Percentiles rank a stretch among this genome's conserved stretches.
Conservation (phyloP, 2,113 vertebrate species). For the Athene noctua region DNA sequence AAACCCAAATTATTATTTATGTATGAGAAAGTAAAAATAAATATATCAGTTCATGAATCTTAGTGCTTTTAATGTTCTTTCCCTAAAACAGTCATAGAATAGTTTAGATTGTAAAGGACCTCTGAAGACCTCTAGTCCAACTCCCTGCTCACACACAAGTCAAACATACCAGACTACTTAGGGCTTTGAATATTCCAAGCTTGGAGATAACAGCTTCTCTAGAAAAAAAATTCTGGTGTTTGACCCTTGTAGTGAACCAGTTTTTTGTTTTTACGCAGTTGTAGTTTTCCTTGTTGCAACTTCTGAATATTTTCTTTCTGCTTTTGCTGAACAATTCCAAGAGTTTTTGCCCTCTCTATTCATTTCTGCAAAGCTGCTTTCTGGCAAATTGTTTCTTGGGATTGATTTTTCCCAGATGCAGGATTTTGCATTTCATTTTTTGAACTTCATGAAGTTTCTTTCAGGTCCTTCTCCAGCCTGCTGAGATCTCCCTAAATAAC, state of each 20-base stretch:
- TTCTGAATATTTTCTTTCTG: neutral
- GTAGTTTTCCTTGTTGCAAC: neutral
- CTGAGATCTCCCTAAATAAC: neutral
- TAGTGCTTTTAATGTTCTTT: neutral
- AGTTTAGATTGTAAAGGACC: neutral
- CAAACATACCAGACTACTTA: neutral
- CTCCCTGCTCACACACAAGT: neutral
- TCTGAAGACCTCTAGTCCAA: neutral
- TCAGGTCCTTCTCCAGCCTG: neutral
- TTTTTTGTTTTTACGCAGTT: neutral
- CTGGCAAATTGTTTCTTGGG: neutral
- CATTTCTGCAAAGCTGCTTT: neutral
- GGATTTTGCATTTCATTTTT: neutral
- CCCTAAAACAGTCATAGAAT: neutral
- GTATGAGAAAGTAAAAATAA: neutral
- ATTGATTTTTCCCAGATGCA: neutral
- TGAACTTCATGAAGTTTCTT: neutral
- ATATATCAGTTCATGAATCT: neutral
- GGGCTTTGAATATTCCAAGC: neutral
- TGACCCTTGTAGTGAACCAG: neutral
- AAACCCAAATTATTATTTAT: neutral
- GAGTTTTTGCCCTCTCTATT: neutral
- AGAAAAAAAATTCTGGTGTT: neutral
- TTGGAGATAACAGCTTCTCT: rapidly evolving
- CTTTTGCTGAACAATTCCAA: neutral